phyloP scores from a whole-genome alignment of 2,113 vertebrate species.

The Paraplagusia blochii region DNA sequence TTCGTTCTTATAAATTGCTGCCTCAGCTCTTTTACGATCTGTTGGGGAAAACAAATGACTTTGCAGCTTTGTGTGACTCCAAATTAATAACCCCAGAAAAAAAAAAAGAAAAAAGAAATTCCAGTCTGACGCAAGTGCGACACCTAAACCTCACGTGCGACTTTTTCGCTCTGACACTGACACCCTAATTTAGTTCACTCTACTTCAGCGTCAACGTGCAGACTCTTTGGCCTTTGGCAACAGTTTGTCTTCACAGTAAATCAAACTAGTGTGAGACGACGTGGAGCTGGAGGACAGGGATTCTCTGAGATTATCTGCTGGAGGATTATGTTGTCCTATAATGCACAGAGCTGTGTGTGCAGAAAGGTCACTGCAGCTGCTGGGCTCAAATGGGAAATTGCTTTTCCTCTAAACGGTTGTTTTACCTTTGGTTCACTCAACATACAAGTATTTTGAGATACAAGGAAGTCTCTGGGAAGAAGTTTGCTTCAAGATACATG shows the following conservation, averaged over 20 bases:
- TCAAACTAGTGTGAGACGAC: background rate
- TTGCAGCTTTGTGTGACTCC: slow-evolving; percentile 41
- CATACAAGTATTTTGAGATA: too few species aligned
- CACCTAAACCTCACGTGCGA: background rate
- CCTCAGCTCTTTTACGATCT: slow-evolving; percentile 6
- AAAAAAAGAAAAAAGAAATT: slow-evolving; percentile 11
- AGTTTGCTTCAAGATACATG: too few species aligned
- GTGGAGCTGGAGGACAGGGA: slow-evolving; percentile 2
- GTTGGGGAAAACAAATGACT: background rate
- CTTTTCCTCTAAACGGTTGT: too few species aligned
- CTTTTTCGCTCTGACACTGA: too few species aligned
- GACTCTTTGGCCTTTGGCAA: background rate
- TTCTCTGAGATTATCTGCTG: background rate
- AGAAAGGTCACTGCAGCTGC: background rate
- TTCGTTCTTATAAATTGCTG: slow-evolving; percentile 14
- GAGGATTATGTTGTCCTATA: too few species aligned
- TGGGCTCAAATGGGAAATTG: too few species aligned
- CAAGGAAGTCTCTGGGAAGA: too few species aligned
- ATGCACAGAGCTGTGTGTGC: too few species aligned
- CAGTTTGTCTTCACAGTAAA: slow-evolving; percentile 3
- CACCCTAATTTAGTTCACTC: too few species aligned
- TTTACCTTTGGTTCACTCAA: too few species aligned
- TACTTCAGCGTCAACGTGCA: too few species aligned
- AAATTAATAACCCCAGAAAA: slow-evolving; percentile 10
- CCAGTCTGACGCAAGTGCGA: background rate